Base-by-base conservation (phyloP, 2,888 invertebrate genomes). In the Stenchaetothrips biformis region DNA sequence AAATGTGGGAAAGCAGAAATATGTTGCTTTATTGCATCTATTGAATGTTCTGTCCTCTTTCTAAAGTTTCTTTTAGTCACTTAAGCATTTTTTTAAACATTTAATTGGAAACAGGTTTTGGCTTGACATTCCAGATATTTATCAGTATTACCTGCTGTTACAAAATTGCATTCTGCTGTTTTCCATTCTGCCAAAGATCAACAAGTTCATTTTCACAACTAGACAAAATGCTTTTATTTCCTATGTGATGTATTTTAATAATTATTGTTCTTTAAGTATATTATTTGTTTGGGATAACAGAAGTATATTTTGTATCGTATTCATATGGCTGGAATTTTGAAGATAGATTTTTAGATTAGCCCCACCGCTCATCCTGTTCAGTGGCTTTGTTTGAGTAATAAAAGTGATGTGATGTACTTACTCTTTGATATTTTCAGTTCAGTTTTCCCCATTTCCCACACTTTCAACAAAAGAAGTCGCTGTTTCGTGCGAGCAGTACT, bases 341-440 rank as follows among this genome's bases (percentile, higher is more conserved):
- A 59, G 59, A 13, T 59, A 18, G 18, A 16, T 6, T 6, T 59
- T 9, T 13, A 59, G 13, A 53, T 18, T 18, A 11, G 13, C 13
- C 53, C 53, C 53, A 53, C 53, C 53, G 18, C 53, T 25, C 67
- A 21, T 25, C 0, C 11, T 74, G 11, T 74, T 74, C 67, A 74
- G 7, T 74, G 9, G 21, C 11, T 74, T 74, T 21, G 25, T 74
- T 74, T 53, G 11, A 74, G 25, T 25, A 74, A 9, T 74, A 74
- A 74, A 74, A 21, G 67, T 74, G 67, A 74, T 74, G 67, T 74
- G n/a, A 25, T 25, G 67, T 74, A 74, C 67, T 74, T 74, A 74
- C 4, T n/a, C 21, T 6, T n/a, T 67, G 53, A 7, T 74, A 9
- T 21, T 21, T 21, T 74, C 25, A 74, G 21, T 74, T 25, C 8